These are phyloP conservation scores for Heteronetta atricapilla DNA, from an alignment of 2,113 vertebrate species.

Conservation along the genomic window DNA sequence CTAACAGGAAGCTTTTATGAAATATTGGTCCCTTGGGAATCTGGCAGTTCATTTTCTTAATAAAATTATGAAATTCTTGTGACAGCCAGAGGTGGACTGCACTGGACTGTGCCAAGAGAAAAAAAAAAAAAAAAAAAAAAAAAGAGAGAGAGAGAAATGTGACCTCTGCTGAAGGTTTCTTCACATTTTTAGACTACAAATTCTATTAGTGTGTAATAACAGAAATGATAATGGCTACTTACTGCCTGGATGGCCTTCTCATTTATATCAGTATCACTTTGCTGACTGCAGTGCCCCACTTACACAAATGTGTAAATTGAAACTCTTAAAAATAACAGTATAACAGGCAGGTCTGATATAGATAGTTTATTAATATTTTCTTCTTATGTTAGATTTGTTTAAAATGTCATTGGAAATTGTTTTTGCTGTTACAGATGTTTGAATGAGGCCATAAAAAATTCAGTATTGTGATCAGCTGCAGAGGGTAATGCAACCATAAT, in stretches of 20 bases:
- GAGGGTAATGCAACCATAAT: constrained; percentile 1
- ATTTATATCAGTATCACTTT: not conserved
- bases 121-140: not conserved
- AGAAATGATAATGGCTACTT: not conserved
- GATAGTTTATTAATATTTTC: not conserved
- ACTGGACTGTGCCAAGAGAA: not conserved
- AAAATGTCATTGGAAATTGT: not conserved
- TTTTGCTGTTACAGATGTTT: constrained; percentile 1
- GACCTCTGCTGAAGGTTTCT: not conserved
- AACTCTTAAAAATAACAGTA: not conserved
- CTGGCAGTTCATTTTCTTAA: not conserved
- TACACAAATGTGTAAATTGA: not conserved
- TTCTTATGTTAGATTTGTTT: not conserved
- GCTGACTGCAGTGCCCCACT: not conserved
- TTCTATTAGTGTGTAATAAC: not conserved
- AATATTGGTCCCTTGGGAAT: not conserved
- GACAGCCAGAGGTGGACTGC: not conserved
- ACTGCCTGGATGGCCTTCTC: not conserved
- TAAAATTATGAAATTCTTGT: not conserved
- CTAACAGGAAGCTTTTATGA: not conserved
- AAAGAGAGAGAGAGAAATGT: not conserved
- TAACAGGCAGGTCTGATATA: not conserved
- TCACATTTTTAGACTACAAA: not conserved
- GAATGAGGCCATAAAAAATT: not conserved
- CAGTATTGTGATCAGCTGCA: not conserved